Evolutionary conservation across 2,888 invertebrate genomes (phyloP).

Genomic region (Eupithecia dodoneata): DNA sequence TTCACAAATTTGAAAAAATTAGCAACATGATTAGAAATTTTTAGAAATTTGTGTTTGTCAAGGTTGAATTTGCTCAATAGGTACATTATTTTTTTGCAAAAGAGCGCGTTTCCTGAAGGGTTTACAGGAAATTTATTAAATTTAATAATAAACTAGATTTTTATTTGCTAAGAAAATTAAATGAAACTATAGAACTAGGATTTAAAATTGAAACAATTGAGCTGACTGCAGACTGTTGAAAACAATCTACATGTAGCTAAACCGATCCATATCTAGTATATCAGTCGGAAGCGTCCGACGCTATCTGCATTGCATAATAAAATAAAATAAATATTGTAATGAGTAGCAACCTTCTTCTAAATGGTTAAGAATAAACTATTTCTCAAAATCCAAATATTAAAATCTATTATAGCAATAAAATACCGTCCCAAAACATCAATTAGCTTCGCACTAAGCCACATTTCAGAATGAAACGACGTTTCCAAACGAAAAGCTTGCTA

Average conservation of each 20-base stretch:
- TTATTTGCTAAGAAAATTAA: no score
- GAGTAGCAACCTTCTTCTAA: neutral
- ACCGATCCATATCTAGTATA: no score
- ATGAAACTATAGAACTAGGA: no score
- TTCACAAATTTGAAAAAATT: neutral
- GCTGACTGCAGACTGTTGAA: no score
- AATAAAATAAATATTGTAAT: no score
- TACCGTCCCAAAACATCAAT: neutral
- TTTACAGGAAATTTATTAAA: neutral
- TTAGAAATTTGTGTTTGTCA: neutral
- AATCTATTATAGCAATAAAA: neutral
- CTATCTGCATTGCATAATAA: no score
- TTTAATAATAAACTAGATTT: no score
- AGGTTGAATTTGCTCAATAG: neutral
- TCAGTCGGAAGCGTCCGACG: no score
- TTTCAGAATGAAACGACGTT: constrained; percentile 12
- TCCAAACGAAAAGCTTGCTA: constrained; percentile 17
- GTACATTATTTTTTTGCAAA: neutral
- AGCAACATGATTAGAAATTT: neutral
- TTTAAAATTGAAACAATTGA: no score
- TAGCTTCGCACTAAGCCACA: neutral
- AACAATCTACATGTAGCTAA: no score
- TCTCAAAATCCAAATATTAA: neutral
- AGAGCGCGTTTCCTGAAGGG: neutral
- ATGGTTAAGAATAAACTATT: neutral